Base-by-base conservation (phyloP, 2,797 vertebrate species). In the Spinibarbus caldwelli region DNA sequence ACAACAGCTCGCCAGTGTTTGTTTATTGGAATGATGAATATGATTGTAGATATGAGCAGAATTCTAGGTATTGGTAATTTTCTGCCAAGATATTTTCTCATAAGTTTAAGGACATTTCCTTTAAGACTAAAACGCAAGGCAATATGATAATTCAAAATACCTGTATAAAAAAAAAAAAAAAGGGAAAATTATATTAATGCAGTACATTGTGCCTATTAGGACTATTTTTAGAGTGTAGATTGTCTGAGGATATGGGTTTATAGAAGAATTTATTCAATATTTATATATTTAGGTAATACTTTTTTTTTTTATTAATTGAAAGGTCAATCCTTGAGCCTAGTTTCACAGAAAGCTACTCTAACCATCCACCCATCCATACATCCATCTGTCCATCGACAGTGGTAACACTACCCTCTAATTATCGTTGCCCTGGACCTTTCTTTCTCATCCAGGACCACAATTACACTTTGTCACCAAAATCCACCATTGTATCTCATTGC, bases 351-450 rank as follows among this genome's bases (percentile, higher is more conserved):
- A n/a, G n/a, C n/a, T n/a, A n/a, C n/a, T n/a, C n/a, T n/a, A n/a
- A n/a, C n/a, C n/a, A n/a, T n/a, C n/a, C n/a, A n/a, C n/a, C n/a
- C n/a, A n/a, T n/a, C n/a, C 15, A 49, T 76, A 2, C 52, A 43
- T 62, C 54, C 12, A 0, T 77, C 36, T 59, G 36, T 78, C 52
- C 23, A 29, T 62, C 54, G 5, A 19, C 36, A 10, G n/a, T 6
- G 26, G 77, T 79, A 45, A 79, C 77, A 23, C 38, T 66, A 79
- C 9, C 19, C 38, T 47, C 41, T 79, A 79, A 79, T 79, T 59
- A 79, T 1, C 11, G 0, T 31, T 31, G 17, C 38, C 77, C 77
- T 45, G 57, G 10, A 64, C 57, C 19, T 78, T 78, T 11, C n/a
- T 79, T 64, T 79, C 17, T 43, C 62, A 23, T 29, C 9, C n/a